A percentile compares a stretch with the other conserved stretches of the same genome.
Evolutionary conservation across 2,113 vertebrate genomes (phyloP).

Genomic region (Sceloporus tristichus): DNA sequence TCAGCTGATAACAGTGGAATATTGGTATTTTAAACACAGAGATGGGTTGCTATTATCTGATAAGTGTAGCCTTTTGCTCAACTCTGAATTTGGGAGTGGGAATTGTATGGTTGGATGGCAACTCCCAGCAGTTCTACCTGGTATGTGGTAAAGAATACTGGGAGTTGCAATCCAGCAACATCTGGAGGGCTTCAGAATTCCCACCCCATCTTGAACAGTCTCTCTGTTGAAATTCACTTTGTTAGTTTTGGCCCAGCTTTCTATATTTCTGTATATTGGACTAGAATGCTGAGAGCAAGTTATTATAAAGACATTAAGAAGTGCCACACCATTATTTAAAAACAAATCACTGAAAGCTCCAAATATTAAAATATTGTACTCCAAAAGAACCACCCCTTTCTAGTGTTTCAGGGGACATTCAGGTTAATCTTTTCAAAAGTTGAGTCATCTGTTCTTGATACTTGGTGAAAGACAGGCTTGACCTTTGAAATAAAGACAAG

Average conservation of each 20-base stretch:
- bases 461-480: background rate
- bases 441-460: background rate
- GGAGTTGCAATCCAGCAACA: too few species aligned
- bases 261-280: background rate
- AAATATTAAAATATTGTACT: background rate
- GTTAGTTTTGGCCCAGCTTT: too few species aligned
- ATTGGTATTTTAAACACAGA: background rate
- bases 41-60: background rate
- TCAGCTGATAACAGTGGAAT: background rate
- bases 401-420: background rate
- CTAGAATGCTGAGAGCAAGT: background rate
- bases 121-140: too few species aligned
- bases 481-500: constrained; percentile 17
- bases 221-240: too few species aligned
- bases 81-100: background rate
- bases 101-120: too few species aligned
- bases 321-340: background rate
- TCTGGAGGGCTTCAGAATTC: too few species aligned
- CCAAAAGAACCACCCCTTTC: background rate
- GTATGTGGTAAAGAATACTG: too few species aligned
- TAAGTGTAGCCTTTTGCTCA: background rate
- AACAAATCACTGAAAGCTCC: background rate
- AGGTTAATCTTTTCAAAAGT: background rate
- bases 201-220: too few species aligned
- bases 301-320: background rate